Conservation (phyloP, 2,797 vertebrate genomes). For the Apodemus agrarius region DNA sequence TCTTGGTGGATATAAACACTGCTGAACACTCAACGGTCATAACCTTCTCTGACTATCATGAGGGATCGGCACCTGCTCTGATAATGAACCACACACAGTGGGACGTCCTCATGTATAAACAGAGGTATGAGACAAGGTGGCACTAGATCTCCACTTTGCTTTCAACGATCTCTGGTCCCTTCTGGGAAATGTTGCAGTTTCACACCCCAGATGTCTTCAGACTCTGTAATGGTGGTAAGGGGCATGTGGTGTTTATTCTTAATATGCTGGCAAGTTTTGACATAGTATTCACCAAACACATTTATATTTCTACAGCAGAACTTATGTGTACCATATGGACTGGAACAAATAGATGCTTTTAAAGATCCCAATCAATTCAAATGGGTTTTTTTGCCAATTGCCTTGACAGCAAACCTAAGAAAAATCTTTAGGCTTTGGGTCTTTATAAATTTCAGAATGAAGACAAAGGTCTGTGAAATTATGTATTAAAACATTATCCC, state of each 20-base stretch:
- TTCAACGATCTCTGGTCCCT: not conserved
- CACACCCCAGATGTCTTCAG: not conserved
- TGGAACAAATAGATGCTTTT: not conserved
- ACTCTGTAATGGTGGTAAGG: not conserved
- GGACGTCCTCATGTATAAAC: slow-evolving; percentile 89
- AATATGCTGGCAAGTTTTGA: not conserved
- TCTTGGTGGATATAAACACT: slow-evolving; percentile 94
- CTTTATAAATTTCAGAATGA: slow-evolving; percentile 46
- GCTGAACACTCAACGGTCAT: slow-evolving; percentile 93
- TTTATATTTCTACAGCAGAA: slow-evolving; percentile 1
- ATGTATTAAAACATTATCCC: not conserved
- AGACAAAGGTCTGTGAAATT: not conserved
- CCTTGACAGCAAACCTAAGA: not conserved
- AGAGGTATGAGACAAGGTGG: slow-evolving; percentile 89
- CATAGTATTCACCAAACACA: not conserved
- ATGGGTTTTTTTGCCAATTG: not conserved
- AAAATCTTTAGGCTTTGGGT: not conserved
- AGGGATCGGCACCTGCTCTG: slow-evolving; percentile 95
- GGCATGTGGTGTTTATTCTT: not conserved
- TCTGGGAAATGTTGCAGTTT: not conserved
- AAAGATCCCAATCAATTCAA: not conserved
- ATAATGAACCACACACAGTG: slow-evolving; percentile 95
- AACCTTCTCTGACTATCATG: slow-evolving; percentile 94
- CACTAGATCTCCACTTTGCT: not conserved
- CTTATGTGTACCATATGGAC: not conserved